phyloP scores from a whole-genome alignment of 2,113 vertebrate genomes.

The Neomonachus schauinslandi region DNA sequence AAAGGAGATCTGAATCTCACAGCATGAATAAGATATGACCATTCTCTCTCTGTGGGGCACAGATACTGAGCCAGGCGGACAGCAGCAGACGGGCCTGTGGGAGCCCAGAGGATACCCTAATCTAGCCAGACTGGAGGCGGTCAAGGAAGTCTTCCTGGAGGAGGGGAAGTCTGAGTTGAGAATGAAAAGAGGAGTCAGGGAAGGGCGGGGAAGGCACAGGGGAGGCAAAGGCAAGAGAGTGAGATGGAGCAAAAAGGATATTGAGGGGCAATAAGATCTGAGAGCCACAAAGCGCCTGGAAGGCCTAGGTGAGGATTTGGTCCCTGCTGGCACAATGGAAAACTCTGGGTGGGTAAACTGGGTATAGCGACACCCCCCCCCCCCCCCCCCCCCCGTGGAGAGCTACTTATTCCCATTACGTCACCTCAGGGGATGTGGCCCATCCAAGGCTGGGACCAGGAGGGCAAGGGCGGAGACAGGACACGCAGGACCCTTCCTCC shows the following conservation, averaged over 20 bases:
- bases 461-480: fast-evolving
- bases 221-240: too few species aligned
- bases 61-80: background rate
- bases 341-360: background rate
- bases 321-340: too few species aligned
- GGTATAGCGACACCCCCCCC: background rate
- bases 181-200: background rate
- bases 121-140: background rate
- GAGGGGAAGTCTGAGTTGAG: background rate
- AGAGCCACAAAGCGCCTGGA: background rate
- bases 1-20: background rate
- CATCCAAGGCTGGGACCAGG: background rate
- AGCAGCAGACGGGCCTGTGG: background rate
- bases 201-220: background rate
- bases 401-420: fast-evolving
- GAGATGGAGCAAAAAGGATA: background rate
- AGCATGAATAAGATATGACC: background rate
- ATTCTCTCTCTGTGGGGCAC: background rate
- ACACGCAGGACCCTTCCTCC: too few species aligned
- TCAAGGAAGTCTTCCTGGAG: background rate
- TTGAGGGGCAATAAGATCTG: background rate
- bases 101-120: background rate
- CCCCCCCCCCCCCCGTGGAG: background rate
- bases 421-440: background rate
- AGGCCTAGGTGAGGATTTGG: background rate